phyloP scores from a whole-genome alignment of 2,888 invertebrate genomes.

The Watsonalla binaria region DNA sequence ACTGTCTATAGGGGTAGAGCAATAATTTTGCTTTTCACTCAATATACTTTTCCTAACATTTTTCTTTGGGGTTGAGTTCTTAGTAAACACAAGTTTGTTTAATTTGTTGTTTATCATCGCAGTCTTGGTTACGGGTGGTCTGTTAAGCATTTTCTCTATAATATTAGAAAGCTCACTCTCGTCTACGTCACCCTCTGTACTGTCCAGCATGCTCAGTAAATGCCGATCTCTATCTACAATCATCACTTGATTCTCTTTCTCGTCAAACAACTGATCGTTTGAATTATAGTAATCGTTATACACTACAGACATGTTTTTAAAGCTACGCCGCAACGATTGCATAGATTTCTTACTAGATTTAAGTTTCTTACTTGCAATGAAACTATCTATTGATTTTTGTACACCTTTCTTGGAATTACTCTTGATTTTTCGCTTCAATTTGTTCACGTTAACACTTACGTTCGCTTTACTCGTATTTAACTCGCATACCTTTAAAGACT shows the following conservation, averaged over 20 bases:
- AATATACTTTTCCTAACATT: constrained; percentile 33
- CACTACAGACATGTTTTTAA: constrained; percentile 41
- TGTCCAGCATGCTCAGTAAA: constrained; percentile 44
- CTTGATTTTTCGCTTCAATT: constrained; percentile 61
- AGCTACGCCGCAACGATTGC: constrained; percentile 34
- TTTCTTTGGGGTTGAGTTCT: constrained; percentile 45
- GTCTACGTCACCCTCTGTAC: constrained; percentile 29
- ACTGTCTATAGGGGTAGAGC: constrained; percentile 62
- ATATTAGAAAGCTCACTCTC: constrained; percentile 58
- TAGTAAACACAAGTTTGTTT: constrained; percentile 55
- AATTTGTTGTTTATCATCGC: constrained; percentile 54
- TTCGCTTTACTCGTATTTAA: constrained; percentile 46
- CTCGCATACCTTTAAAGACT: constrained; percentile 34
- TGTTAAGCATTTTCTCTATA: constrained; percentile 56
- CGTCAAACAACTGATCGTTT: constrained; percentile 7
- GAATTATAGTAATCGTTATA: constrained; percentile 14
- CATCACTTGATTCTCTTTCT: constrained; percentile 25
- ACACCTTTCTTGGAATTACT: constrained; percentile 35
- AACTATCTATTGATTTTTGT: constrained; percentile 64
- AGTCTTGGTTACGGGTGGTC: constrained; percentile 41
- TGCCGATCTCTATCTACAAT: constrained; percentile 19
- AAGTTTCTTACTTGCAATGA: constrained; percentile 50
- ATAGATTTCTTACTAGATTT: constrained; percentile 36
- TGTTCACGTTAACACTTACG: constrained; percentile 58
- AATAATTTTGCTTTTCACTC: constrained; percentile 43